Evolutionary conservation across 1,140 invertebrate genomes (phyloP).

Genomic region (Lepidurus packardi): DNA sequence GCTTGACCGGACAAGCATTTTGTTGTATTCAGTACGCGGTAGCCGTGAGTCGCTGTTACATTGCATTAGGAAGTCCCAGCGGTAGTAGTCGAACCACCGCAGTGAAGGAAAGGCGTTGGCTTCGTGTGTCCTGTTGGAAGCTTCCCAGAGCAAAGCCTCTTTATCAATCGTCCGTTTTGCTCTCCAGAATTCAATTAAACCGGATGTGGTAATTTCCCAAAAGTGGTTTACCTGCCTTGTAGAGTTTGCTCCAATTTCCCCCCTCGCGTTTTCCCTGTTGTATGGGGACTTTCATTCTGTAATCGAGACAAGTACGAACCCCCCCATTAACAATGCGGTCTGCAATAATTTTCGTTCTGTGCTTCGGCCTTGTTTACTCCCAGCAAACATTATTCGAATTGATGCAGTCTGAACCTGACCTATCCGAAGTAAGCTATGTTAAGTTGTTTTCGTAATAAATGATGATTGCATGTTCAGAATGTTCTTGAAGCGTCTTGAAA

Average conservation of each 20-base stretch:
- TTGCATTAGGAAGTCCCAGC: constrained; percentile 14
- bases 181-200: background rate
- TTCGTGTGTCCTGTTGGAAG: background rate
- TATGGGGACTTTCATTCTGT: background rate
- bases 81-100: background rate
- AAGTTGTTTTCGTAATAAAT: background rate
- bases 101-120: constrained; percentile 13
- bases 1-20: constrained; percentile 6
- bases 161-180: background rate
- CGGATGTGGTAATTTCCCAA: constrained; percentile 8
- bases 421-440: background rate
- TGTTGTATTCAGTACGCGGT: background rate
- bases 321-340: constrained; percentile 7
- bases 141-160: background rate
- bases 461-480: background rate
- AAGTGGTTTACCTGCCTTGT: background rate
- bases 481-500: background rate
- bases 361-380: background rate
- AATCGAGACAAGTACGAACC: background rate
- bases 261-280: background rate
- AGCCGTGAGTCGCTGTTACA: background rate
- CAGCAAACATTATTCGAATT: background rate
- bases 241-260: background rate
- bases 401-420: background rate
- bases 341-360: background rate